These are phyloP conservation scores for Rhinophrynus dorsalis DNA, from an alignment of 2,797 vertebrate species.

Conservation along the genomic window DNA sequence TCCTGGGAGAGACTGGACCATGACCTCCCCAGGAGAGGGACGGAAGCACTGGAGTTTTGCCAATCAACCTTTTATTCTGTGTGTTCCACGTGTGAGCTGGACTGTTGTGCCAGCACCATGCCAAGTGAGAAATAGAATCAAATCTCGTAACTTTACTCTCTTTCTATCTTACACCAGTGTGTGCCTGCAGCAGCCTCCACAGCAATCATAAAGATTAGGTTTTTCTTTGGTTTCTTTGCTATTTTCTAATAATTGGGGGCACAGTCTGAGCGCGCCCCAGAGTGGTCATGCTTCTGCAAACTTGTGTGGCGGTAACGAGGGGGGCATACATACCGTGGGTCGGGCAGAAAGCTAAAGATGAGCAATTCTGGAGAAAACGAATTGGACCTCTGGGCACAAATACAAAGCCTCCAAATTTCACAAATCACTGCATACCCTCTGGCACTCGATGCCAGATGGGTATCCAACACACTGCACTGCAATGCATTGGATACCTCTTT, in stretches of 20 bases:
- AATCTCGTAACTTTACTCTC: constrained; percentile 78
- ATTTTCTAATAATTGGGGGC: constrained; percentile 64
- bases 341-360: too few relatives aligned
- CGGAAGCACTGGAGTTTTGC: constrained; percentile 92
- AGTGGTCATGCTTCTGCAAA: constrained; percentile 62
- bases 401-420: too few relatives aligned
- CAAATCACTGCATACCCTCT: too few relatives aligned
- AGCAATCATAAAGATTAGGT: constrained; percentile 71
- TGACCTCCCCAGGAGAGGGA: constrained; percentile 76
- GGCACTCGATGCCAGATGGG: too few relatives aligned
- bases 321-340: constrained; percentile 50
- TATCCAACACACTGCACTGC: too few relatives aligned
- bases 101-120: constrained; percentile 86
- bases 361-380: too few relatives aligned
- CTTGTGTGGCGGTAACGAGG: constrained; percentile 69
- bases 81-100: constrained; percentile 92
- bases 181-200: constrained; percentile 94
- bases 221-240: constrained; percentile 80
- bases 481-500: too few relatives aligned
- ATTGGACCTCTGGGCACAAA: too few relatives aligned
- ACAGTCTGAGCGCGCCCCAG: constrained; percentile 70
- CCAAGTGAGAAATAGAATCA: constrained; percentile 80
- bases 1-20: constrained; percentile 71
- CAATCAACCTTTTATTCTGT: constrained; percentile 93
- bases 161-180: constrained; percentile 96